A percentile compares a stretch with the other conserved stretches of the same genome.
These are phyloP conservation scores for Scaptomyza caliginosa DNA, from an alignment of 2,888 invertebrate genomes.

Conservation along the genomic window DNA sequence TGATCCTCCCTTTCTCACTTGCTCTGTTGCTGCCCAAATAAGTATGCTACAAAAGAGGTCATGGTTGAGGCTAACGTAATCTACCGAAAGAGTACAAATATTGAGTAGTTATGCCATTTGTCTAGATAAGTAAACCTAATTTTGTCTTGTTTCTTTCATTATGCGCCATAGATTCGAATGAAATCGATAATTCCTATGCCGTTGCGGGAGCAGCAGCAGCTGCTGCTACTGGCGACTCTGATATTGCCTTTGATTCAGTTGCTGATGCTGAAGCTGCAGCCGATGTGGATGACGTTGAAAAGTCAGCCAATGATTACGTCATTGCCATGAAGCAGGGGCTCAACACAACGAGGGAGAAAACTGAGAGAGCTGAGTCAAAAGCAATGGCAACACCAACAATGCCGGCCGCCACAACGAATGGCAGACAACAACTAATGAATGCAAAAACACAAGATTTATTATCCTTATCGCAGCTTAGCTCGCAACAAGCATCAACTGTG, in stretches of 20 bases:
- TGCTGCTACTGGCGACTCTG: constrained; percentile 16
- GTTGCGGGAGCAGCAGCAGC: constrained; percentile 43
- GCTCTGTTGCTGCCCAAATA: background rate
- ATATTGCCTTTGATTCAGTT: constrained; percentile 30
- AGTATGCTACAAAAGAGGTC: background rate
- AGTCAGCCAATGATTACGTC: constrained; percentile 59
- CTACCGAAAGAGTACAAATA: background rate
- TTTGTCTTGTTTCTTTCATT: constrained; percentile 43
- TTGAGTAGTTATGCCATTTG: background rate
- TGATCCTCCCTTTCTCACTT: no score
- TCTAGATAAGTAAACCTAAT: constrained; percentile 45
- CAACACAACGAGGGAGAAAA: constrained; percentile 17
- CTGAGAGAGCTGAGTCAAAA: constrained; percentile 28
- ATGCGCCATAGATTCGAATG: constrained; percentile 72
- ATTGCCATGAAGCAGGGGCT: constrained; percentile 32
- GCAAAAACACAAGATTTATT: constrained; percentile 69
- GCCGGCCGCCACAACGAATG: constrained; percentile 34
- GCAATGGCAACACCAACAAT: constrained; percentile 30
- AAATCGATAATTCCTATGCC: constrained; percentile 80
- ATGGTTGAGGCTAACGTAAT: background rate
- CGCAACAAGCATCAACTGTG: constrained; percentile 57
- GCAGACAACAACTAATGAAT: constrained; percentile 49
- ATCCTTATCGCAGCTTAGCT: constrained; percentile 76
- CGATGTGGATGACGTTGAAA: constrained; percentile 54
- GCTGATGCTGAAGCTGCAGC: constrained; percentile 24